A percentile compares a stretch with the other conserved stretches of the same genome.
Conservation (phyloP, 1,140 invertebrate genomes). For the Brachionus rubens region DNA sequence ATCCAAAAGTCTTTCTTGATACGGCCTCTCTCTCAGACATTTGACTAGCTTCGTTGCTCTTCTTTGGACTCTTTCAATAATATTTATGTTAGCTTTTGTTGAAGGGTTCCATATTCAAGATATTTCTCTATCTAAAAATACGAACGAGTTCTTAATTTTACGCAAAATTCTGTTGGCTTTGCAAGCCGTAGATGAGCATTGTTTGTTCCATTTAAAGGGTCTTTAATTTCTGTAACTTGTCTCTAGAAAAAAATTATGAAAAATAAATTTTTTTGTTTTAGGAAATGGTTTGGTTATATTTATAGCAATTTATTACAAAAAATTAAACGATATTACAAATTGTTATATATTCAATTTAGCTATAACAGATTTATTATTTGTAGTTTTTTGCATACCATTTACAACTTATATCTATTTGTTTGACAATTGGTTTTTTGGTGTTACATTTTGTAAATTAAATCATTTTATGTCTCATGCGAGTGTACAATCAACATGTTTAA, state of each 20-base stretch:
- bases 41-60: too few species aligned
- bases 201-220: too few species aligned
- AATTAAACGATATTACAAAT: conserved; percentile 44
- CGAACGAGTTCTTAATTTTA: too few species aligned
- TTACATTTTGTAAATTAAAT: conserved; percentile 28
- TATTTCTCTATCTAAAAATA: too few species aligned
- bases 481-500: conserved; percentile 42
- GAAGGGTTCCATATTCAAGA: too few species aligned
- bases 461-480: conserved; percentile 43
- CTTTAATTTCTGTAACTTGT: background rate
- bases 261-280: background rate
- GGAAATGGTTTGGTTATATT: conserved; percentile 44
- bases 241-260: background rate
- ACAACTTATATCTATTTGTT: conserved; percentile 38
- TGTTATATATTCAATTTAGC: conserved; percentile 47
- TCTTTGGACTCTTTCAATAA: too few species aligned
- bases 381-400: conserved; percentile 33
- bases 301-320: conserved; percentile 21
- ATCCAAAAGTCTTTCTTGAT: too few species aligned
- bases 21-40: too few species aligned
- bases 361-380: conserved; percentile 37
- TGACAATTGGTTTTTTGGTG: conserved; percentile 42
- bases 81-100: too few species aligned
- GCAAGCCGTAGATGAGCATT: too few species aligned
- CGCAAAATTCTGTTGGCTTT: too few species aligned